phyloP scores from a whole-genome alignment of 2,888 invertebrate genomes.

The Coenonympha arcania region DNA sequence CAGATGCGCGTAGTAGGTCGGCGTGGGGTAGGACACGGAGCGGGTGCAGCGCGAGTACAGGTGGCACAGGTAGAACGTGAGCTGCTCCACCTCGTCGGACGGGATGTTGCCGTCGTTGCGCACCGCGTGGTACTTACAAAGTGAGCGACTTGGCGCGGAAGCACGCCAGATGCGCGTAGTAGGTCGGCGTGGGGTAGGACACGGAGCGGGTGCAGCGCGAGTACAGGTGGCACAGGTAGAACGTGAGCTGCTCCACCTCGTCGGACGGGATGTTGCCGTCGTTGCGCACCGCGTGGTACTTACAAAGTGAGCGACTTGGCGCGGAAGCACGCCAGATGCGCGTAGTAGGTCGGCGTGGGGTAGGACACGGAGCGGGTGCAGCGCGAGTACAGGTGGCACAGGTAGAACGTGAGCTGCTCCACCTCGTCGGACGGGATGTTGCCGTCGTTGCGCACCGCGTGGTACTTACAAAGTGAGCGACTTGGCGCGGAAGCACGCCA shows the following conservation, averaged over 20 bases:
- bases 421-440: too few species aligned
- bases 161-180: constrained; percentile 89
- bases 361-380: constrained; percentile 87
- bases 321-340: constrained; percentile 87
- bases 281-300: too few species aligned
- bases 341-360: constrained; percentile 90
- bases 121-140: too few species aligned
- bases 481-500: constrained; percentile 83
- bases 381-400: constrained; percentile 89
- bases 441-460: too few species aligned
- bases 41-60: too few species aligned
- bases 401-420: constrained; percentile 79
- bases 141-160: constrained; percentile 78
- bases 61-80: too few species aligned
- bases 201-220: constrained; percentile 85
- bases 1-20: too few species aligned
- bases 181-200: constrained; percentile 90
- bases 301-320: constrained; percentile 73
- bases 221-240: constrained; percentile 89
- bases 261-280: too few species aligned
- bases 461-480: constrained; percentile 66
- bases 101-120: too few species aligned
- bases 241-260: too few species aligned
- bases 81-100: too few species aligned
- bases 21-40: too few species aligned